Base-by-base conservation (phyloP, 2,888 invertebrate species). In the Hemicrepidius hirtus region DNA sequence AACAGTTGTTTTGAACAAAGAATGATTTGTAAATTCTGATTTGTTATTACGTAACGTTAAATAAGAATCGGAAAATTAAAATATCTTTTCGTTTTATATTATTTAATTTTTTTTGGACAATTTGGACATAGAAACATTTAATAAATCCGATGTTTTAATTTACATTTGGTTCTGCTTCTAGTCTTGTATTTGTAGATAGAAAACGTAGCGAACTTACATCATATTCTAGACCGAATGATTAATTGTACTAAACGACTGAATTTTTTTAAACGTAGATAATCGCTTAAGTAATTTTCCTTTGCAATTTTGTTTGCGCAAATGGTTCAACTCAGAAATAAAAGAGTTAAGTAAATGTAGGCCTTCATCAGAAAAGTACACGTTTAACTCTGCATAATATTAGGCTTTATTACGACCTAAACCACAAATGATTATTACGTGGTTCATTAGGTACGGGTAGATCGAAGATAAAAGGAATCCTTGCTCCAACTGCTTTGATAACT, bases 1-100 rank as follows among this genome's bases (percentile, higher is more conserved):
- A 24, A 50, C 24, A 24, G 46, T 46, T 46, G 16, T 46, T 24
- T 16, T 18, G 46, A 46, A 46, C 46, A 46, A 46, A 46, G 46
- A 46, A 18, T 46, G 46, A 46, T 46, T 46, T 46, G 46, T 46
- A 20, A 16, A 5, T 20, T 0, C 18, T 10, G 46, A 46, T 46
- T 46, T 46, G 46, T 20, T 46, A 10, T 46, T 46, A 1, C n/a
- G 9, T 16, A 18, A 16, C 46, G 5, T 16, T 46, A 20, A 40
- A 46, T 46, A 46, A 20, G 46, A 20, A 46, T 46, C 46, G 20
- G 5, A 20, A 46, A 46, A 46, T 46, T 16, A 18, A 40, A 13
- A 3, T 16, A 13, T 5, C 7, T 46, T 20, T 18, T 46, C 20
- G 46, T 46, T 18, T 46, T 46, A 20, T 5, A 20, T 46, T 16